Conservation (phyloP, 92 coral and sea anemone species). For the Desmophyllum pertusum region DNA sequence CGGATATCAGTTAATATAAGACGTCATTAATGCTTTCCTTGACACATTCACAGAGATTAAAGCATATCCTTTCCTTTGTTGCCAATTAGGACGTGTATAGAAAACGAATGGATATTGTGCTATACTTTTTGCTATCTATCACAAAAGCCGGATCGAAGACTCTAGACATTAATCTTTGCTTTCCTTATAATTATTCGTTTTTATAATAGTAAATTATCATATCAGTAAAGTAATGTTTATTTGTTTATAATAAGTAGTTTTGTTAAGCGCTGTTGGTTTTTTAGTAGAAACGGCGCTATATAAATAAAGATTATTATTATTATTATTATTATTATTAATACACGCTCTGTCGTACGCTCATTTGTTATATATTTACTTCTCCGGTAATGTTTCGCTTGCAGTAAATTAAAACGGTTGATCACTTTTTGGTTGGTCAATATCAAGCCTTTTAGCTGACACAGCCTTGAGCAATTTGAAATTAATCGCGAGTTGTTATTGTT, state of each 20-base stretch:
- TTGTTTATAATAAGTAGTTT: no score
- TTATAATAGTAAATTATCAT: no score
- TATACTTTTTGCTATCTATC: neutral
- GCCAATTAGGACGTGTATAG: neutral
- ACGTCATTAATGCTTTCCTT: neutral
- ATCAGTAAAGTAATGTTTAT: no score
- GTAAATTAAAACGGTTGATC: neutral
- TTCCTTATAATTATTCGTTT: no score
- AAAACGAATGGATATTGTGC: neutral
- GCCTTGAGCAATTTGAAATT: neutral
- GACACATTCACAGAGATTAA: neutral
- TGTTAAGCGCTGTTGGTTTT: no score
- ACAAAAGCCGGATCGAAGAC: neutral
- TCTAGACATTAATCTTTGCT: no score
- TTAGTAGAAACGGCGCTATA: no score
- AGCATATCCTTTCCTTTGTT: neutral
- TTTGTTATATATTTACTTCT: neutral
- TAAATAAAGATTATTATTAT: no score
- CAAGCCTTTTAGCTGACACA: neutral
- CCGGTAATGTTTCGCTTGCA: neutral
- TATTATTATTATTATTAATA: no score
- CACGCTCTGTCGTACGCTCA: neutral
- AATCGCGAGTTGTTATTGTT: conserved; percentile 1
- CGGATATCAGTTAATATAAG: neutral
- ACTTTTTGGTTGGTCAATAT: neutral